Evolutionary conservation across 2,113 vertebrate genomes (phyloP).

Genomic region (Eulacestoma nigropectus): DNA sequence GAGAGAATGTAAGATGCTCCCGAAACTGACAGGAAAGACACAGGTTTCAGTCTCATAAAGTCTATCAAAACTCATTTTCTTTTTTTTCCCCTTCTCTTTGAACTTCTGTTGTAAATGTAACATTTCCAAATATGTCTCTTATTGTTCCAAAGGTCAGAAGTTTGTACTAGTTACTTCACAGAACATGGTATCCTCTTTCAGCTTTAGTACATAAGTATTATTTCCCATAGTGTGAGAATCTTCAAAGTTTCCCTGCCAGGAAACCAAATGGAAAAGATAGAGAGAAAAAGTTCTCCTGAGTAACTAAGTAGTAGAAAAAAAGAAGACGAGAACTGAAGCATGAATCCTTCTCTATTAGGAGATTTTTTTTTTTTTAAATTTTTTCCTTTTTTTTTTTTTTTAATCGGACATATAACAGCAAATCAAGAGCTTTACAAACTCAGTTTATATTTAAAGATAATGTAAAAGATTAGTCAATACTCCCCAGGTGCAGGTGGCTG

Average conservation of each 20-base stretch:
- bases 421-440: background rate
- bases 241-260: background rate
- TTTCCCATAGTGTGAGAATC: constrained; percentile 3
- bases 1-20: background rate
- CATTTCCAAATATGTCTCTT: background rate
- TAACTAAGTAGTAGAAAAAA: background rate
- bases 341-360: background rate
- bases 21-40: background rate
- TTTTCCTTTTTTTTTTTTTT: background rate
- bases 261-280: background rate
- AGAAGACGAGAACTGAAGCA: background rate
- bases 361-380: background rate
- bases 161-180: background rate
- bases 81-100: background rate
- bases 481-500: background rate
- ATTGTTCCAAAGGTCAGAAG: background rate
- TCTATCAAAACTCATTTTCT: background rate
- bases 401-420: background rate
- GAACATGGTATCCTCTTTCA: constrained; percentile 1
- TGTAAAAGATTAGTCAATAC: background rate
- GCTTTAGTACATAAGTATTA: background rate
- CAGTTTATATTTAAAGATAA: background rate
- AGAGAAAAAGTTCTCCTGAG: background rate
- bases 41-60: background rate
- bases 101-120: background rate